These are phyloP conservation scores for Carassius auratus DNA, from an alignment of 2,113 vertebrate species.

Conservation along the genomic window DNA sequence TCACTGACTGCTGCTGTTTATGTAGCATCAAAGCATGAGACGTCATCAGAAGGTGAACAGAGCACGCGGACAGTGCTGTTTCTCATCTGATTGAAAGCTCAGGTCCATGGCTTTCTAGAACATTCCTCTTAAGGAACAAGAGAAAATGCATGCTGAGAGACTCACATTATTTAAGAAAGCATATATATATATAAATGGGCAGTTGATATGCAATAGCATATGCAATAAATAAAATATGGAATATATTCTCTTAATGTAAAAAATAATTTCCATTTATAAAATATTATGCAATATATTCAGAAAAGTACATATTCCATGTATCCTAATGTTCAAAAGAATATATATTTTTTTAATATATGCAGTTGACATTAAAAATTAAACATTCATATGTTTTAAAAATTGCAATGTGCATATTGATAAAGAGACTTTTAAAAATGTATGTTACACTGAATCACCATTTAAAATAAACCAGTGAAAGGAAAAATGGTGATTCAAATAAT, in stretches of 20 bases:
- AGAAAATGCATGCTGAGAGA: background rate
- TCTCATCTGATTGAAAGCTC: conserved; percentile 23
- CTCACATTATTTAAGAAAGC: too few species aligned
- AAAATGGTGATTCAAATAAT: background rate
- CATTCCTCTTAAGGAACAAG: conserved; percentile 13
- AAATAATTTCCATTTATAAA: too few species aligned
- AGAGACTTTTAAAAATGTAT: background rate
- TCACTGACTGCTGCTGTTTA: background rate
- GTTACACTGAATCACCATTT: background rate
- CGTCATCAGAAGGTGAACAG: background rate
- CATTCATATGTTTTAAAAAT: too few species aligned
- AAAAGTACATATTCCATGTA: too few species aligned
- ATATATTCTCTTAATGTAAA: too few species aligned
- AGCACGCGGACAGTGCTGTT: background rate
- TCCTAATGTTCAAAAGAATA: too few species aligned
- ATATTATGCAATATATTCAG: too few species aligned
- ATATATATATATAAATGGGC: too few species aligned
- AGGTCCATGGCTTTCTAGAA: conserved; percentile 17
- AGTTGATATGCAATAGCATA: too few species aligned
- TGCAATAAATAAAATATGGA: too few species aligned
- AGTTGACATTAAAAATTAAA: background rate
- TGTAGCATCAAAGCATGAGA: conserved; percentile 19
- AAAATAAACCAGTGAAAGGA: background rate
- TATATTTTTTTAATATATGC: background rate
- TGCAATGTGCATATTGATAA: background rate